Percentiles rank a stretch among this genome's conserved stretches.
These are phyloP conservation scores for Lagorchestes hirsutus DNA, from an alignment of 2,797 vertebrate species.

Conservation along the genomic window DNA sequence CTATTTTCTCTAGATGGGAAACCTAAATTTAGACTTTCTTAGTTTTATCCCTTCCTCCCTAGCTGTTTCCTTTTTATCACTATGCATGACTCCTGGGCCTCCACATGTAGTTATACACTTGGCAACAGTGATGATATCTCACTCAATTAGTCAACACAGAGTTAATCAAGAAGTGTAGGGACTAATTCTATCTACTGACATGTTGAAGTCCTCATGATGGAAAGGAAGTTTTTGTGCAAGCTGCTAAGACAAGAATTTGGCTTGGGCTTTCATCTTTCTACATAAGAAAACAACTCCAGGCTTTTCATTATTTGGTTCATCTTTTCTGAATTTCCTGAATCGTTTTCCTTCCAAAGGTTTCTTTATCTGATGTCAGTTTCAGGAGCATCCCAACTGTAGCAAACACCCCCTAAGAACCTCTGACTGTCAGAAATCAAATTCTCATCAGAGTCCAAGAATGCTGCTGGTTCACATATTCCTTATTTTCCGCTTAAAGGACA, in stretches of 20 bases:
- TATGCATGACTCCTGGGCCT: slow-evolving; percentile 6
- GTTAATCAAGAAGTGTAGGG: slow-evolving; percentile 38
- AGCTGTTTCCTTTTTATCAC: neutral
- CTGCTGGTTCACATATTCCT: slow-evolving; percentile 57
- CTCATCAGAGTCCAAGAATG: slow-evolving; percentile 49
- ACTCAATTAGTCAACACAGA: neutral
- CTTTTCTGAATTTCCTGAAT: slow-evolving; percentile 68
- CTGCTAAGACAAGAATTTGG: slow-evolving; percentile 9
- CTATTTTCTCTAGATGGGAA: slow-evolving; percentile 31
- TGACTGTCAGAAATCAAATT: slow-evolving; percentile 43
- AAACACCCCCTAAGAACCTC: slow-evolving; percentile 46
- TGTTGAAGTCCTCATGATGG: slow-evolving; percentile 56
- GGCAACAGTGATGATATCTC: slow-evolving; percentile 22
- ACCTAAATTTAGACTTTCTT: slow-evolving; percentile 34
- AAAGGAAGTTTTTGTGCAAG: slow-evolving; percentile 55
- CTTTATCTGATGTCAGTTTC: slow-evolving; percentile 64
- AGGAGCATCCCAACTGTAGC: slow-evolving; percentile 52
- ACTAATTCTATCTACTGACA: slow-evolving; percentile 41
- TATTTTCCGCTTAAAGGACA: slow-evolving; percentile 65
- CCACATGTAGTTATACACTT: neutral
- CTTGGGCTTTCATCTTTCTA: slow-evolving; percentile 65
- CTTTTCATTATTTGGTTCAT: slow-evolving; percentile 56
- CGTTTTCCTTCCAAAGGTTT: slow-evolving; percentile 71
- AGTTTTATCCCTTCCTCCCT: neutral
- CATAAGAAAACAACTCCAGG: slow-evolving; percentile 68